Evolutionary conservation across 2,113 vertebrate species (phyloP).

Genomic region (Microcebus tavaratra): DNA sequence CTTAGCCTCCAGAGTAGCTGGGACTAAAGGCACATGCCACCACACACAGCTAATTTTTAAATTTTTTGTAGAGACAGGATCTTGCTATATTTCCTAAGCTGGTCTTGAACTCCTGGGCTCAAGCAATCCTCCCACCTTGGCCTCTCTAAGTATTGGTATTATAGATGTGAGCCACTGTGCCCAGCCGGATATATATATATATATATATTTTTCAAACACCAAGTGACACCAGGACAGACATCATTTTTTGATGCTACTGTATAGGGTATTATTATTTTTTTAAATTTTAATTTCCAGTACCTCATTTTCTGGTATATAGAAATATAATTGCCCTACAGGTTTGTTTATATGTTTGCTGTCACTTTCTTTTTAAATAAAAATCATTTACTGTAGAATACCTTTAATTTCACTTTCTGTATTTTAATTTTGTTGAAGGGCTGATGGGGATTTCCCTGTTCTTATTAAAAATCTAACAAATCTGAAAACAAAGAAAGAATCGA

Average conservation of each 20-base stretch:
- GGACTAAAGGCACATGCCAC: too few species aligned
- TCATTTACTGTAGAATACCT: constrained; percentile 89
- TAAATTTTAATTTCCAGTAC: background rate
- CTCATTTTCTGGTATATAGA: background rate
- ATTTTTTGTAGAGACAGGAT: too few species aligned
- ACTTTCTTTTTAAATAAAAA: constrained; percentile 87
- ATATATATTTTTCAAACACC: too few species aligned
- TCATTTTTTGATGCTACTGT: background rate
- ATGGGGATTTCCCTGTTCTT: constrained; percentile 85
- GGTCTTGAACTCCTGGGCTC: too few species aligned
- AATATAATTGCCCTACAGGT: constrained; percentile 84
- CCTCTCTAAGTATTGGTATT: too few species aligned
- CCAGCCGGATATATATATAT: too few species aligned
- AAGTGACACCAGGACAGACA: too few species aligned
- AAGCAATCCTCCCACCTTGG: too few species aligned
- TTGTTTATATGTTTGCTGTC: constrained; percentile 91
- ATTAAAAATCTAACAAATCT: constrained; percentile 84
- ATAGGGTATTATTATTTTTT: background rate
- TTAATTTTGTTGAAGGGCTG: constrained; percentile 85
- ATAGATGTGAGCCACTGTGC: too few species aligned
- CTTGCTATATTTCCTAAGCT: too few species aligned
- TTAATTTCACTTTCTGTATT: constrained; percentile 84
- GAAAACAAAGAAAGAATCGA: background rate
- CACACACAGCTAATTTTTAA: too few species aligned
- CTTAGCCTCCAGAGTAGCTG: too few species aligned